These are phyloP conservation scores for Struthio camelus DNA, from an alignment of 2,113 vertebrate species.

Conservation along the genomic window DNA sequence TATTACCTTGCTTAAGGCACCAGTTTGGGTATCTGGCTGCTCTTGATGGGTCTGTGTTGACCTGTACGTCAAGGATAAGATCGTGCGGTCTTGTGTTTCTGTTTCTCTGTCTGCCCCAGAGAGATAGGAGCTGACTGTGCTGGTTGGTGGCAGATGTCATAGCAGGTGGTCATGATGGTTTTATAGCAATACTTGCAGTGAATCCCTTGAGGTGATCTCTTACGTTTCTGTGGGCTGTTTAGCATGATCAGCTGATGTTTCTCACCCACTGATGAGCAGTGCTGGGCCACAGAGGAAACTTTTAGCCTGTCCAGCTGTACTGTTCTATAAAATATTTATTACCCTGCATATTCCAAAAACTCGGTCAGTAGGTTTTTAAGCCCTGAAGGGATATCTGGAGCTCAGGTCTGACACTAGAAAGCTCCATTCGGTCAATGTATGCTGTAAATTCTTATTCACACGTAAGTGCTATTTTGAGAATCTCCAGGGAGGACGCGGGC, in stretches of 20 bases:
- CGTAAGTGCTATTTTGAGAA: neutral
- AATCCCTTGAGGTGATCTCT: neutral
- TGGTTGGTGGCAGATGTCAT: neutral
- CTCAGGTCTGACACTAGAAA: neutral
- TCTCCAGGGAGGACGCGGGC: neutral
- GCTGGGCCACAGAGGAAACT: neutral
- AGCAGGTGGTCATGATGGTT: neutral
- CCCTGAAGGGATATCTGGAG: neutral
- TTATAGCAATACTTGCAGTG: neutral
- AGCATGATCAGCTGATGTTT: neutral
- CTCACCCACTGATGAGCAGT: neutral
- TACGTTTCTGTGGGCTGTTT: neutral
- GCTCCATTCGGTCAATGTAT: neutral
- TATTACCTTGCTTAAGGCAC: neutral
- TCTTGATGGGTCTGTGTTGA: neutral
- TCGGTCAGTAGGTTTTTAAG: neutral
- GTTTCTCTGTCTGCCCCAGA: neutral
- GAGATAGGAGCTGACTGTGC: rapidly evolving
- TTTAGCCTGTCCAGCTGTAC: neutral
- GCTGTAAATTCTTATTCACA: neutral
- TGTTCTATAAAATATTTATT: neutral
- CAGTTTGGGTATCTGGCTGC: neutral
- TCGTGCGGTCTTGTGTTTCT: neutral
- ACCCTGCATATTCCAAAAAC: neutral
- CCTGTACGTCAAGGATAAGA: neutral